These are phyloP conservation scores for Podarcis lilfordi DNA, from an alignment of 2,797 vertebrate genomes.

Conservation along the genomic window DNA sequence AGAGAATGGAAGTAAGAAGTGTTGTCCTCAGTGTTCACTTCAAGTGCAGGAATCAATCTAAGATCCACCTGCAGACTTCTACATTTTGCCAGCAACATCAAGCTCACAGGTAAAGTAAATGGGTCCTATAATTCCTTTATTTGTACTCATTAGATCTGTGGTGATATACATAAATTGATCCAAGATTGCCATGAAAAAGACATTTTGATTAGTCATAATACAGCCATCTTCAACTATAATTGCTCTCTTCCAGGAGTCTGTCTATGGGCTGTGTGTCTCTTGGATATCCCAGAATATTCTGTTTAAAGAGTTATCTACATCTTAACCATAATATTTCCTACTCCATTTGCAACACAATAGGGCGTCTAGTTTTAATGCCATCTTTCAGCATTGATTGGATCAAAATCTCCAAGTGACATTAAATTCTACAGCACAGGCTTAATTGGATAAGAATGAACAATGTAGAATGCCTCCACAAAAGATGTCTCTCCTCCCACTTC, in stretches of 20 bases:
- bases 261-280: background rate
- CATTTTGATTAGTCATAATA: background rate
- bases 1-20: background rate
- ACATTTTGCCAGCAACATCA: background rate
- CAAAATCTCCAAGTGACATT: background rate
- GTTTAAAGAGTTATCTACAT: background rate
- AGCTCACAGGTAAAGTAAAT: background rate
- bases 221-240: background rate
- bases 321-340: background rate
- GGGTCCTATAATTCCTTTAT: background rate
- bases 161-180: background rate
- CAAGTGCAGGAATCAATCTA: background rate
- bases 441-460: background rate
- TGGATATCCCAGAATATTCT: background rate
- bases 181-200: background rate
- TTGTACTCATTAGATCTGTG: background rate
- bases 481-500: no score
- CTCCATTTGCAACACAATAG: background rate
- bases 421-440: background rate
- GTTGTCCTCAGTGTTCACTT: no score
- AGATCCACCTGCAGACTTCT: background rate
- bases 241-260: background rate
- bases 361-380: background rate
- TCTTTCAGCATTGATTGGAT: background rate
- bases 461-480: background rate